Percentiles rank a stretch among this genome's conserved stretches.
phyloP scores from a whole-genome alignment of 2,888 invertebrate species.

The Chrysolina oricalcia region DNA sequence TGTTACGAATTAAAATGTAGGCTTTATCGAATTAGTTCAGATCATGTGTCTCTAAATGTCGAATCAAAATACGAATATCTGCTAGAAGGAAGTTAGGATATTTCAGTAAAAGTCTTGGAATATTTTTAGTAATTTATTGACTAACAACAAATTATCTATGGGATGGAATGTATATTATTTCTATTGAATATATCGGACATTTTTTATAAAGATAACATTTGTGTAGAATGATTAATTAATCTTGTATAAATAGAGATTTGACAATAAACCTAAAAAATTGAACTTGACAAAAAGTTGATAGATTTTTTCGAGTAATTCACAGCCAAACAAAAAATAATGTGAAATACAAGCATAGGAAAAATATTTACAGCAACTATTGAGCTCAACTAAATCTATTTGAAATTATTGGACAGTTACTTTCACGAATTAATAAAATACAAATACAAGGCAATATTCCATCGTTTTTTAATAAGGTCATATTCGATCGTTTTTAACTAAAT shows the following conservation, averaged over 20 bases:
- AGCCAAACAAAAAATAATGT: constrained; percentile 22
- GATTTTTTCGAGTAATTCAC: constrained; percentile 19
- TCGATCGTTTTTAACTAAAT: background rate
- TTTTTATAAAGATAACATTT: constrained; percentile 1
- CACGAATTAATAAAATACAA: background rate
- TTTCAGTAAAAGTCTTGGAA: too few relatives aligned
- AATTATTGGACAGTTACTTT: background rate
- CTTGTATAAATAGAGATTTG: constrained; percentile 5
- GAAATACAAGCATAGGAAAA: constrained; percentile 8
- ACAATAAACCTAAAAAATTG: background rate
- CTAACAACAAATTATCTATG: constrained; percentile 21
- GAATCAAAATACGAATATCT: too few relatives aligned
- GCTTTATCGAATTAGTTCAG: too few relatives aligned
- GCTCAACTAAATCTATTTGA: background rate
- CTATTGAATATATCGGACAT: constrained; percentile 15
- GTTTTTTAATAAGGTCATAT: too few relatives aligned
- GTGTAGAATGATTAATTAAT: background rate
- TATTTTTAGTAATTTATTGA: constrained; percentile 15
- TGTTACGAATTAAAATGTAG: too few relatives aligned
- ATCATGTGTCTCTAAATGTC: too few relatives aligned
- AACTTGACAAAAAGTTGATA: background rate
- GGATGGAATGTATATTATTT: constrained; percentile 23
- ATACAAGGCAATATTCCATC: background rate
- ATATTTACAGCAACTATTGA: constrained; percentile 19
- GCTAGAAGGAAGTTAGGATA: too few relatives aligned